A percentile compares a stretch with the other conserved stretches of the same genome.
These are phyloP conservation scores for Morphnarchus princeps DNA, from an alignment of 2,113 vertebrate species.

Conservation along the genomic window DNA sequence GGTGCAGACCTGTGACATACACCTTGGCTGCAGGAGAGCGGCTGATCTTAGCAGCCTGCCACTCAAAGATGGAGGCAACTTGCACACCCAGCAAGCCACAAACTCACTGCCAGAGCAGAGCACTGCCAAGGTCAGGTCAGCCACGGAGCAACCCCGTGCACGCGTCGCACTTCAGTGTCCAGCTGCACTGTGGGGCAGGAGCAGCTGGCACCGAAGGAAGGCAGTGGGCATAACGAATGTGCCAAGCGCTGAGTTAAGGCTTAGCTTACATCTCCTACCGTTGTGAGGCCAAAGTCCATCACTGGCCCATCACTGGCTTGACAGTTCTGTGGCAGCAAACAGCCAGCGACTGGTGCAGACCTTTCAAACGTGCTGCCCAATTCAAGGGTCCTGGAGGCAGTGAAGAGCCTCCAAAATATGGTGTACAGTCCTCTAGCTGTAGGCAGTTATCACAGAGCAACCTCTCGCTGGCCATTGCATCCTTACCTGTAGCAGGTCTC, in stretches of 20 bases:
- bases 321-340: background rate
- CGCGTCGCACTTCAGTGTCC: rapidly evolving
- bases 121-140: background rate
- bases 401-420: background rate
- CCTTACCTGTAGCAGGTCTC: background rate
- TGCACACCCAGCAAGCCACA: background rate
- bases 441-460: background rate
- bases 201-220: background rate
- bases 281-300: background rate
- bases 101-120: background rate
- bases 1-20: too few relatives aligned
- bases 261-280: background rate
- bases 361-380: background rate
- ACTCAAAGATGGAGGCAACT: background rate
- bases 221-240: too few relatives aligned
- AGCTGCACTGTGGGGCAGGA: background rate
- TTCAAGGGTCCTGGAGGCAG: background rate
- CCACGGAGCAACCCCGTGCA: rapidly evolving
- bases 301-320: background rate
- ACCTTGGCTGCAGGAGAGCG: background rate
- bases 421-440: background rate
- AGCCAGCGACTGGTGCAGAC: background rate
- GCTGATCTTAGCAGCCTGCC: background rate
- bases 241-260: background rate
- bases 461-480: background rate